These are phyloP conservation scores for Malacoctenus gilli DNA, from an alignment of 2,797 vertebrate genomes.

Conservation along the genomic window DNA sequence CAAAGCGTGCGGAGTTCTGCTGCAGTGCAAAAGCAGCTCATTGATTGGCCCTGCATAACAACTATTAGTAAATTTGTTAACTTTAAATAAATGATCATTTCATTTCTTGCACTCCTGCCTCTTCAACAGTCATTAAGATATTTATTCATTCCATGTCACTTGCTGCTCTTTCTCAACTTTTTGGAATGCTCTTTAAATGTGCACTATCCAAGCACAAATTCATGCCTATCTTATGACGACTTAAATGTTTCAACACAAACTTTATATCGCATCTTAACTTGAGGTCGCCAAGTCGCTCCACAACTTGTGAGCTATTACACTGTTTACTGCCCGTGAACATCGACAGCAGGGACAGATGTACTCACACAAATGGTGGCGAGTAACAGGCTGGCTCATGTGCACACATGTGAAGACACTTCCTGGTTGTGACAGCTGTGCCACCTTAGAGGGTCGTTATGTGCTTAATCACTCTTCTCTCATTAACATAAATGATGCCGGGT, in stretches of 20 bases:
- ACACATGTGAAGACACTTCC: slow-evolving; percentile 89
- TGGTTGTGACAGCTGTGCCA: slow-evolving; percentile 98
- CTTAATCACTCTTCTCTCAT: slow-evolving; percentile 99
- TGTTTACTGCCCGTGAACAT: slow-evolving; percentile 17
- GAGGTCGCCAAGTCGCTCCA: slow-evolving; percentile 2
- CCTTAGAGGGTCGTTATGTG: slow-evolving; percentile 96
- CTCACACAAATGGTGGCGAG: slow-evolving; percentile 41
- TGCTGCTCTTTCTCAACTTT: slow-evolving; percentile 29
- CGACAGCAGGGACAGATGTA: slow-evolving; percentile 27
- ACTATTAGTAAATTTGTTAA: slow-evolving; percentile 60
- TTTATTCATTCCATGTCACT: slow-evolving; percentile 28
- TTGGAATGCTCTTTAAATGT: neutral
- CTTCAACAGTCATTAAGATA: slow-evolving; percentile 50
- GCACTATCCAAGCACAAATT: no score
- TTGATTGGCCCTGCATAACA: slow-evolving; percentile 65
- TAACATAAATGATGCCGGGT: slow-evolving; percentile 99
- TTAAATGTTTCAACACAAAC: no score
- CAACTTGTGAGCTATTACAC: slow-evolving; percentile 1
- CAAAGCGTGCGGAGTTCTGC: slow-evolving; percentile 67
- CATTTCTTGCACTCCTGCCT: slow-evolving; percentile 48
- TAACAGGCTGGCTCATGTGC: slow-evolving; percentile 66
- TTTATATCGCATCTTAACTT: neutral
- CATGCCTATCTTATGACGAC: no score
- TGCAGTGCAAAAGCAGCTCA: slow-evolving; percentile 61
- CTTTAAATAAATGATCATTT: slow-evolving; percentile 72